Conservation (phyloP, 2,113 vertebrate genomes). For the Corythornis madagascariensis region DNA sequence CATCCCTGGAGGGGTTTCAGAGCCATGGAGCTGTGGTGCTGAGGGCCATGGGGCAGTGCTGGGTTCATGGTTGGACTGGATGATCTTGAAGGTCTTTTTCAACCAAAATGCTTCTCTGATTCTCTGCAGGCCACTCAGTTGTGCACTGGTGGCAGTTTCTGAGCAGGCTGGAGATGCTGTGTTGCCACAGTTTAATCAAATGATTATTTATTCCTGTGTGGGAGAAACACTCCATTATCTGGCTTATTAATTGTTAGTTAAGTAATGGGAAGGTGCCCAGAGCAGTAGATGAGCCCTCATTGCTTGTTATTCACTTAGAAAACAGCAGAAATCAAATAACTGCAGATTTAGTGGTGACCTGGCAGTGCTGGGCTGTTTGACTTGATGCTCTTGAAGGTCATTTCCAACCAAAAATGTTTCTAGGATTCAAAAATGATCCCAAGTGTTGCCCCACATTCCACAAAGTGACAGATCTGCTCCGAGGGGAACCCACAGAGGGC, state of each 20-base stretch:
- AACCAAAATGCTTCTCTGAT: neutral
- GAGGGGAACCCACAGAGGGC: neutral
- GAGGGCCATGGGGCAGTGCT: neutral
- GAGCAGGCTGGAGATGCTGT: neutral
- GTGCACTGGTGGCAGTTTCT: neutral
- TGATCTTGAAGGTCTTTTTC: too few species aligned
- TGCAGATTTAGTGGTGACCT: neutral
- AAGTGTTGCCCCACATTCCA: neutral
- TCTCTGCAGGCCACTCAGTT: neutral
- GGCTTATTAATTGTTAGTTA: constrained; percentile 68
- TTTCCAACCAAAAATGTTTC: too few species aligned
- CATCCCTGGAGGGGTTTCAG: neutral
- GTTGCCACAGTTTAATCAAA: neutral
- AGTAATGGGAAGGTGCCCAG: constrained; percentile 63
- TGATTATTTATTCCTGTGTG: constrained; percentile 41
- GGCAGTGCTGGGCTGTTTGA: too few species aligned
- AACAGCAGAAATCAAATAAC: constrained; percentile 50
- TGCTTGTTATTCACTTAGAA: constrained; percentile 55
- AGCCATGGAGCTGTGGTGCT: neutral
- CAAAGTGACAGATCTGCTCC: constrained; percentile 28
- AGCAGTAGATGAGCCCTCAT: constrained; percentile 47
- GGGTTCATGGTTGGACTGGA: neutral
- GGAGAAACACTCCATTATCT: constrained; percentile 60
- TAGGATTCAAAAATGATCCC: neutral
- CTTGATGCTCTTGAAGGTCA: too few species aligned